phyloP scores from a whole-genome alignment of 2,113 vertebrate species.

The Daphoenositta chrysoptera region DNA sequence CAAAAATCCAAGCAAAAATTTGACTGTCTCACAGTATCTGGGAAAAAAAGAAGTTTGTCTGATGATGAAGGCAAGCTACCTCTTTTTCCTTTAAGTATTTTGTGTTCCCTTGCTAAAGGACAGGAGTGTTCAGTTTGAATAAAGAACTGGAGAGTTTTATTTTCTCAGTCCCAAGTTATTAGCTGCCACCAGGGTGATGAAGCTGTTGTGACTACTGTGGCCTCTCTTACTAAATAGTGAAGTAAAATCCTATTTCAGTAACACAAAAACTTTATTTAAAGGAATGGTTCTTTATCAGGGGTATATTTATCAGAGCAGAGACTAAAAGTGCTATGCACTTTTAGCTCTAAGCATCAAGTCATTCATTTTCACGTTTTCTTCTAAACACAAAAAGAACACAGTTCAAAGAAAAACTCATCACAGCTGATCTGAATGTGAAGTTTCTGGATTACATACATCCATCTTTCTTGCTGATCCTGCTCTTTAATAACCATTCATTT shows the following conservation, averaged over 20 bases:
- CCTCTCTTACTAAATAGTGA: neutral
- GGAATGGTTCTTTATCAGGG: neutral
- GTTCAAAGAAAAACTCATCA: neutral
- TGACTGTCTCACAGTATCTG: neutral
- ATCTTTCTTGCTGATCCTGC: neutral
- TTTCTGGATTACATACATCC: neutral
- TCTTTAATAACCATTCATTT: neutral
- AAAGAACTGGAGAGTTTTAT: neutral
- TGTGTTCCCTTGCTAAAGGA: neutral
- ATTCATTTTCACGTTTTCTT: neutral
- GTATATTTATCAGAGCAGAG: neutral
- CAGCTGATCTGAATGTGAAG: neutral
- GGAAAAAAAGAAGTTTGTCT: neutral
- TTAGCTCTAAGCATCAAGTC: neutral
- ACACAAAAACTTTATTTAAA: neutral
- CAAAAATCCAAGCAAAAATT: neutral
- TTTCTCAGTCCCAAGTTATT: neutral
- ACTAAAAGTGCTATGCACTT: neutral
- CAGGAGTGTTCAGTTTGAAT: neutral
- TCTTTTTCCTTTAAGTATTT: neutral
- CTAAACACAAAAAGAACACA: neutral
- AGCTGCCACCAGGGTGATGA: neutral
- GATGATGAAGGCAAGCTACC: neutral
- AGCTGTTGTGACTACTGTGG: neutral
- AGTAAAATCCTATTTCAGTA: constrained; percentile 6